Conservation (phyloP, 2,888 invertebrate species). For the Drosophila affinis region DNA sequence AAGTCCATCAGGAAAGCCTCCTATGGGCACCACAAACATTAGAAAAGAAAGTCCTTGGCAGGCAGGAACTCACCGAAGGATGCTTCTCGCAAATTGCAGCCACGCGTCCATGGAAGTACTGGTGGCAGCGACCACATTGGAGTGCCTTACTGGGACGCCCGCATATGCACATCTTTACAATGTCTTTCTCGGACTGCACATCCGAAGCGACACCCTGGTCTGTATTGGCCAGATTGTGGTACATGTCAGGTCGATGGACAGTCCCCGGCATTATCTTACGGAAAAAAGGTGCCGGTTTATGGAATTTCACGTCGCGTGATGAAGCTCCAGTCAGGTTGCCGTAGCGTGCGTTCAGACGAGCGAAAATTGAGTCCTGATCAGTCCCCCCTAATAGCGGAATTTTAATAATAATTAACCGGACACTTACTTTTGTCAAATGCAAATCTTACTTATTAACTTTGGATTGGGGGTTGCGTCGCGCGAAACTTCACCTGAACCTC, state of each 20-base stretch:
- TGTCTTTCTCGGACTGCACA: slow-evolving; percentile 1
- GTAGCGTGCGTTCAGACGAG: background rate
- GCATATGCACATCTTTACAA: slow-evolving; percentile 41
- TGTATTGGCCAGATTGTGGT: background rate
- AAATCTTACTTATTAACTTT: no score
- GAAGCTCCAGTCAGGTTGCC: no score
- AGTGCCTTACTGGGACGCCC: slow-evolving; percentile 24
- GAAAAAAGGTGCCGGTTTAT: background rate
- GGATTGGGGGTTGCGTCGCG: no score
- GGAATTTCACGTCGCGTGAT: background rate
- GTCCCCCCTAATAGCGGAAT: background rate
- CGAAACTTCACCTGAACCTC: no score
- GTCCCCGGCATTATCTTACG: background rate
- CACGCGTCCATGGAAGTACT: slow-evolving; percentile 54
- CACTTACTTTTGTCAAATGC: no score
- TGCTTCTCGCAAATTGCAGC: slow-evolving; percentile 40
- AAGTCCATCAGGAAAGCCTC: slow-evolving; percentile 47
- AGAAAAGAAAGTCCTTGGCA: no score
- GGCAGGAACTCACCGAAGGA: slow-evolving; percentile 39
- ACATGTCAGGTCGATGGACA: no score
- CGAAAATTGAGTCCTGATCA: background rate
- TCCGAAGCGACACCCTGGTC: slow-evolving; percentile 7
- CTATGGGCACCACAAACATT: slow-evolving; percentile 18
- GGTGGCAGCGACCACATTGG: slow-evolving; percentile 51
- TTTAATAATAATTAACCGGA: no score